phyloP scores from a whole-genome alignment of 2,888 invertebrate species.

The Agrochola circellaris region DNA sequence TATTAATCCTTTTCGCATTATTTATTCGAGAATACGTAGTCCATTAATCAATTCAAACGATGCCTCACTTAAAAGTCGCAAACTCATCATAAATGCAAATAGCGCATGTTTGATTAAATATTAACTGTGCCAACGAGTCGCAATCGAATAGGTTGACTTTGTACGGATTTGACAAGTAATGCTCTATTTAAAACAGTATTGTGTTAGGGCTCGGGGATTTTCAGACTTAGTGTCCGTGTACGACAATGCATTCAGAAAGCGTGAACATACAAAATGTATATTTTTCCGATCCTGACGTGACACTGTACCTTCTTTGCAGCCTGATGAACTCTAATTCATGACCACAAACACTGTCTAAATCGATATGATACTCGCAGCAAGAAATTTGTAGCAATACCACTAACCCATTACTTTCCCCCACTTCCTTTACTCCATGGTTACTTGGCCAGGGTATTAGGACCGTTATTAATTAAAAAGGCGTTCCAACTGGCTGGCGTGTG shows the following conservation, averaged over 20 bases:
- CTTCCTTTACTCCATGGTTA: neutral
- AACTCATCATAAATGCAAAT: neutral
- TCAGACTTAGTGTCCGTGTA: neutral
- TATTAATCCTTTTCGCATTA: neutral
- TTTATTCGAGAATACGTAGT: neutral
- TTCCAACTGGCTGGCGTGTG: neutral
- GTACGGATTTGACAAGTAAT: neutral
- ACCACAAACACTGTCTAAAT: neutral
- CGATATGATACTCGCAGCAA: neutral
- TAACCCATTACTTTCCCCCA: neutral
- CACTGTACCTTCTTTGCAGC: neutral
- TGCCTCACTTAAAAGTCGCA: neutral
- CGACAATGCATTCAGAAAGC: neutral
- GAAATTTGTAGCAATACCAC: neutral
- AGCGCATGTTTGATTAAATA: slow-evolving; percentile 3
- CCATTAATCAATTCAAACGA: slow-evolving; percentile 6
- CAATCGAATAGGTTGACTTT: neutral
- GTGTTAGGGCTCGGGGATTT: neutral
- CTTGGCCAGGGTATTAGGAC: neutral
- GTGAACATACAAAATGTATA: too few relatives aligned
- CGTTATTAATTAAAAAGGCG: neutral
- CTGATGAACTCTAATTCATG: neutral
- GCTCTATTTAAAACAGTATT: neutral
- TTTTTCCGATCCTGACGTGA: neutral
- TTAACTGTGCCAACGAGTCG: neutral